Conservation (phyloP, 2,113 vertebrate genomes). For the Pituophis catenifer region DNA sequence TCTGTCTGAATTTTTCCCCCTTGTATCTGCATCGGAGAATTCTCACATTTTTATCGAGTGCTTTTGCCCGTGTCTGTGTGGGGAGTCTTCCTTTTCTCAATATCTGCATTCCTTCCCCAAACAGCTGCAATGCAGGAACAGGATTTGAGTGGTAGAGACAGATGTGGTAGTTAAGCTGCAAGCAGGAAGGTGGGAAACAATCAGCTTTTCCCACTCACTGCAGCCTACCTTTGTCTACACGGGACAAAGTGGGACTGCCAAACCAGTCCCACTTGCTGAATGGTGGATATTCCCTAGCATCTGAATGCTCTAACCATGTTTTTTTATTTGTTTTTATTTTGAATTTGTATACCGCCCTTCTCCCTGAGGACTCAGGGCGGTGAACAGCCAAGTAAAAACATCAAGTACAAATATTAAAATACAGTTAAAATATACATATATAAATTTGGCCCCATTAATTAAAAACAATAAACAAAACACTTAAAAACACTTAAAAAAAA, state of each 20-base stretch:
- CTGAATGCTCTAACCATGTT: not conserved
- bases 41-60: not conserved
- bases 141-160: slow-evolving; percentile 2
- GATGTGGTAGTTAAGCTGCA: not conserved
- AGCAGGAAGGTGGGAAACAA: not conserved
- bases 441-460: too few species aligned
- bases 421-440: too few species aligned
- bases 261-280: not conserved
- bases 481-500: too few species aligned
- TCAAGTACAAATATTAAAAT: too few species aligned
- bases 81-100: not conserved
- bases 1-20: not conserved
- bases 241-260: too few species aligned
- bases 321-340: too few species aligned
- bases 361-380: too few species aligned
- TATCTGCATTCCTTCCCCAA: slow-evolving; percentile 23
- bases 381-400: too few species aligned
- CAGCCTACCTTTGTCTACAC: not conserved
- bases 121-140: slow-evolving; percentile 35
- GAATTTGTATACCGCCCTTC: too few species aligned
- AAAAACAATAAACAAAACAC: too few species aligned
- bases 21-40: not conserved
- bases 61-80: not conserved
- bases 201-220: not conserved
- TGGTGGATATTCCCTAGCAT: not conserved